Conservation (phyloP, 2,113 vertebrate species). For the Aix galericulata region DNA sequence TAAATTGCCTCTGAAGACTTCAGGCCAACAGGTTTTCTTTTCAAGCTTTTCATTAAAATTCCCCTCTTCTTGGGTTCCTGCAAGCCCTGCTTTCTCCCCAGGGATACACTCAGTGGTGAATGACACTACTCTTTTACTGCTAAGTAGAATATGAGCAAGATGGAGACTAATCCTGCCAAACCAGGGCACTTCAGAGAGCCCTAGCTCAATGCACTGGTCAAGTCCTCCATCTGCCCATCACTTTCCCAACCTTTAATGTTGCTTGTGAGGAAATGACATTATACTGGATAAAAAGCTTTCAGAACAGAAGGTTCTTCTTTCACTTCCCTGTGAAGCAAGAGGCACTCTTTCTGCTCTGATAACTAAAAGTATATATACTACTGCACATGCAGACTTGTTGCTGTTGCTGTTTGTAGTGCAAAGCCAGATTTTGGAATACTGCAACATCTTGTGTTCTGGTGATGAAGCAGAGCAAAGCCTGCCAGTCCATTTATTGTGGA, state of each 20-base stretch:
- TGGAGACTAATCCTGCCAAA: not conserved
- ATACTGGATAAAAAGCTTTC: not conserved
- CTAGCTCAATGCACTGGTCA: rapidly evolving
- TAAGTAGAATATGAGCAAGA: not conserved
- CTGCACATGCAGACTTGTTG: not conserved
- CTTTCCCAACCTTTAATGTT: not conserved
- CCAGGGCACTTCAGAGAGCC: not conserved
- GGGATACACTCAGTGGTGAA: not conserved
- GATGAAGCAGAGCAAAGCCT: not conserved
- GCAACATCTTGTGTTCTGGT: not conserved
- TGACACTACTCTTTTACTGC: not conserved
- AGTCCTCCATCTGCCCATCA: not conserved
- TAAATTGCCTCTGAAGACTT: not conserved
- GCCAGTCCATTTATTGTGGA: not conserved
- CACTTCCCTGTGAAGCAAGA: not conserved
- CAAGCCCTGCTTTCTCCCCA: not conserved
- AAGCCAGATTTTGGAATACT: rapidly evolving
- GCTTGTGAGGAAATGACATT: not conserved
- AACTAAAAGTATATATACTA: not conserved
- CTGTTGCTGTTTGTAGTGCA: not conserved
- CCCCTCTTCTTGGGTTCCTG: not conserved
- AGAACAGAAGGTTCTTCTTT: not conserved
- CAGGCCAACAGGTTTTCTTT: not conserved
- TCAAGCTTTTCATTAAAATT: not conserved
- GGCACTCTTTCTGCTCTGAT: not conserved